Percentiles rank a stretch among this genome's conserved stretches.
These are phyloP conservation scores for Stegostoma tigrinum DNA, from an alignment of 2,113 vertebrate genomes.

Conservation along the genomic window DNA sequence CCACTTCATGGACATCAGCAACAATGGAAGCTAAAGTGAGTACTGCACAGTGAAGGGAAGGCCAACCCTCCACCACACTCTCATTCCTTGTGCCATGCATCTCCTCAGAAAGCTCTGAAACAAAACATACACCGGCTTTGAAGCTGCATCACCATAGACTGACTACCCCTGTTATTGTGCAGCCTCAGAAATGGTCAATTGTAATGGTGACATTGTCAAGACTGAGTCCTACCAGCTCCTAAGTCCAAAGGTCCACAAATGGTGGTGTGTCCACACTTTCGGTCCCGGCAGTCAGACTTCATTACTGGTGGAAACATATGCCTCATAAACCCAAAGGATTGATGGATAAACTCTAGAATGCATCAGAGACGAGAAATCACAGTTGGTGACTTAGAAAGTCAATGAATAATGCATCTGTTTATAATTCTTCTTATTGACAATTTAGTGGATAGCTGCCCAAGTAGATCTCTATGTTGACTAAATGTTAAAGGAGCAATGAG, in stretches of 20 bases:
- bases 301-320: background rate
- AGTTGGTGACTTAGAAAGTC: background rate
- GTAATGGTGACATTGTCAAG: no score
- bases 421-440: background rate
- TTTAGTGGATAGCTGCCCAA: background rate
- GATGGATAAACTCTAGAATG: background rate
- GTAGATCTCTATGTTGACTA: background rate
- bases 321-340: background rate
- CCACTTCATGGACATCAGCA: no score
- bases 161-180: background rate
- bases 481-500: constrained; percentile 40
- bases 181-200: background rate
- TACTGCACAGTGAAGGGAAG: no score
- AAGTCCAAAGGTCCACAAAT: background rate
- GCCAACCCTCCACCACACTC: background rate
- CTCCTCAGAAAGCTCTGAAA: background rate
- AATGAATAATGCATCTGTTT: background rate
- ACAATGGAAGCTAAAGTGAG: no score
- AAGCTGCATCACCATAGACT: background rate
- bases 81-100: background rate
- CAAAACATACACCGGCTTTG: background rate
- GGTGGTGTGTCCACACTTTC: background rate
- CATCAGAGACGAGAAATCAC: background rate
- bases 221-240: no score
- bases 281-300: background rate